phyloP scores from a whole-genome alignment of 2,888 invertebrate genomes.

The Tridacna crocea region DNA sequence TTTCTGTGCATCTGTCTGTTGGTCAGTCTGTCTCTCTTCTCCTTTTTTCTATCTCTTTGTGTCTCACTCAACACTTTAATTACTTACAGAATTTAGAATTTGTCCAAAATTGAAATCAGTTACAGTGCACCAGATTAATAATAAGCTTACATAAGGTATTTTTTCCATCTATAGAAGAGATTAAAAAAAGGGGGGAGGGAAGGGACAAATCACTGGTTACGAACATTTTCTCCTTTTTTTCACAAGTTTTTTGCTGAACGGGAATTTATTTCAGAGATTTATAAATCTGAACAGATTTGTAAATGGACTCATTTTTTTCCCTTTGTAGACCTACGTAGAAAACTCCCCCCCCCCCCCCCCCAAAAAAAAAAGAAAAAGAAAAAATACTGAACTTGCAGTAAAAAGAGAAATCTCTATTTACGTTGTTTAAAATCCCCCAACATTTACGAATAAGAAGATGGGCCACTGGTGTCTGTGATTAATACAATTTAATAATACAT shows the following conservation, averaged over 20 bases:
- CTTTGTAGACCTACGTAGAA: neutral
- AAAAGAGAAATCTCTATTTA: slow-evolving; percentile 8
- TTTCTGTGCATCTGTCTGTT: neutral
- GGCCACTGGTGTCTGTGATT: slow-evolving; percentile 26
- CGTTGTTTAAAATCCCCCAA: slow-evolving; percentile 15
- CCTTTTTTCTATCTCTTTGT: too few relatives aligned
- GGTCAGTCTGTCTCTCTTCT: too few relatives aligned
- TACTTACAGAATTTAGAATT: too few relatives aligned
- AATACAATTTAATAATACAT: neutral
- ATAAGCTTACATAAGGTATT: too few relatives aligned
- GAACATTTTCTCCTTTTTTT: neutral
- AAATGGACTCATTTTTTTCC: too few relatives aligned
- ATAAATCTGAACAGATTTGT: too few relatives aligned
- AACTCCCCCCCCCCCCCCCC: too few relatives aligned
- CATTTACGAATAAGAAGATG: slow-evolving; percentile 15
- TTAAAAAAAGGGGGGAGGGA: neutral
- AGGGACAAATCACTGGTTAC: neutral
- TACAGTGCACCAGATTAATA: too few relatives aligned
- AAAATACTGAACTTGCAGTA: neutral
- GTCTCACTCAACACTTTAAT: too few relatives aligned
- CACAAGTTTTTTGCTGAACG: neutral
- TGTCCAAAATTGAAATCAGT: too few relatives aligned
- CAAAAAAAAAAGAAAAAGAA: too few relatives aligned
- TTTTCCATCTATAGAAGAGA: neutral
- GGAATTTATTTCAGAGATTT: neutral